A percentile compares a stretch with the other conserved stretches of the same genome.
Evolutionary conservation across 2,888 invertebrate genomes (phyloP).

Genomic region (Oxyscelio sp.): DNA sequence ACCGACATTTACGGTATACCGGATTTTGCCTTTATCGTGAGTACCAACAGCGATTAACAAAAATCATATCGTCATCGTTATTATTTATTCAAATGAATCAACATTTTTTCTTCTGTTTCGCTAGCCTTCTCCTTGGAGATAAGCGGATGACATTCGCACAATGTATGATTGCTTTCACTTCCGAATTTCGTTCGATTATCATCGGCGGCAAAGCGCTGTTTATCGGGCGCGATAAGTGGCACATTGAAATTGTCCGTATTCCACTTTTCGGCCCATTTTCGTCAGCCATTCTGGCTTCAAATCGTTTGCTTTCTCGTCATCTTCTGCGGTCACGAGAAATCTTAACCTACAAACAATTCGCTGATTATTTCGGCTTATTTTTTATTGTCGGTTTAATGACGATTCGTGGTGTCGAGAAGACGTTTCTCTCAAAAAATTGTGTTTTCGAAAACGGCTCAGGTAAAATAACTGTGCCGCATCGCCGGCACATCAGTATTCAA

Average conservation of each 20-base stretch:
- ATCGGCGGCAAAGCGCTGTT: background rate
- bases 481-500: no score
- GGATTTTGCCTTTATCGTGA: no score
- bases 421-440: background rate
- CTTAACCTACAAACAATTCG: conserved; percentile 54
- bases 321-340: conserved; percentile 43
- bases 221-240: conserved; percentile 54
- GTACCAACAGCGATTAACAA: no score
- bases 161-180: conserved; percentile 57
- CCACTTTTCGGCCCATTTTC: conserved; percentile 62
- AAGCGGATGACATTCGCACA: conserved; percentile 29
- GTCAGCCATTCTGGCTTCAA: conserved; percentile 15
- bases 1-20: conserved; percentile 12
- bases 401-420: conserved; percentile 4
- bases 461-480: no score
- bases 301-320: conserved; percentile 56
- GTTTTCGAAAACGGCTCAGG: background rate
- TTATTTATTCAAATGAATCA: no score
- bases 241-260: conserved; percentile 51
- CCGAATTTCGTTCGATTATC: conserved; percentile 54
- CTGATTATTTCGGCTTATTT: conserved; percentile 44
- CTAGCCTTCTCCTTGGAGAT: conserved; percentile 2
- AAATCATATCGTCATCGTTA: no score
- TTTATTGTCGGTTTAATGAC: conserved; percentile 29
- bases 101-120: conserved; percentile 12